Percentiles rank a stretch among this genome's conserved stretches.
Conservation (phyloP, 2,797 vertebrate species). For the Microtus obscurus region DNA sequence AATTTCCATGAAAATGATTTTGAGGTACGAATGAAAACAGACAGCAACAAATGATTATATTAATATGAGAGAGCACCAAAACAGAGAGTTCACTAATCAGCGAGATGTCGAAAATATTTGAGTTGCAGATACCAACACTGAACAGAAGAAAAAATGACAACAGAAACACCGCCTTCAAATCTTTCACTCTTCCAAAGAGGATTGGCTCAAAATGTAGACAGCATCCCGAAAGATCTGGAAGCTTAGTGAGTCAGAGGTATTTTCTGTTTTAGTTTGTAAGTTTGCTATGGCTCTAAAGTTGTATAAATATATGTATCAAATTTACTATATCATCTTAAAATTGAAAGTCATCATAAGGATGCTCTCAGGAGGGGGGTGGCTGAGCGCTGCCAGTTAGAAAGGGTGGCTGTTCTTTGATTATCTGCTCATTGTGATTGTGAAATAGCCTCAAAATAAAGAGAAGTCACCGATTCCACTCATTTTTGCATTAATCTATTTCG, state of each 20-base stretch:
- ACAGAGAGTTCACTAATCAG: background rate
- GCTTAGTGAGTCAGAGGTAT: constrained; percentile 9
- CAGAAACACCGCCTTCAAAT: background rate
- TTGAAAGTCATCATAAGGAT: constrained; percentile 29
- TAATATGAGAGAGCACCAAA: background rate
- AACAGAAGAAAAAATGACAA: constrained; percentile 61
- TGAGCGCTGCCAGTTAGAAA: background rate
- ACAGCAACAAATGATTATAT: background rate
- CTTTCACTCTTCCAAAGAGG: constrained; percentile 29
- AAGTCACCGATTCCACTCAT: background rate
- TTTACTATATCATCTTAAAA: constrained; percentile 11
- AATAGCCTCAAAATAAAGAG: background rate
- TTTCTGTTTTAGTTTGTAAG: background rate
- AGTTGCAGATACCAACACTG: background rate
- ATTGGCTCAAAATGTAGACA: constrained; percentile 63
- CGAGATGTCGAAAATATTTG: background rate
- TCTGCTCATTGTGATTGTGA: background rate
- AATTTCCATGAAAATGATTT: constrained; percentile 13
- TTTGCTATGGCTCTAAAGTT: constrained; percentile 58
- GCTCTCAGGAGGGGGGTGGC: background rate
- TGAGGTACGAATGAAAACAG: background rate
- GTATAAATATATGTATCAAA: constrained; percentile 35
- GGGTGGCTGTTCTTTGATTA: background rate
- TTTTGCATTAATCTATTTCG: constrained; percentile 18
- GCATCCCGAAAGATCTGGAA: background rate